A percentile compares a stretch with the other conserved stretches of the same genome.
These are phyloP conservation scores for Uropsilus gracilis DNA, from an alignment of 2,113 vertebrate genomes.

Conservation along the genomic window DNA sequence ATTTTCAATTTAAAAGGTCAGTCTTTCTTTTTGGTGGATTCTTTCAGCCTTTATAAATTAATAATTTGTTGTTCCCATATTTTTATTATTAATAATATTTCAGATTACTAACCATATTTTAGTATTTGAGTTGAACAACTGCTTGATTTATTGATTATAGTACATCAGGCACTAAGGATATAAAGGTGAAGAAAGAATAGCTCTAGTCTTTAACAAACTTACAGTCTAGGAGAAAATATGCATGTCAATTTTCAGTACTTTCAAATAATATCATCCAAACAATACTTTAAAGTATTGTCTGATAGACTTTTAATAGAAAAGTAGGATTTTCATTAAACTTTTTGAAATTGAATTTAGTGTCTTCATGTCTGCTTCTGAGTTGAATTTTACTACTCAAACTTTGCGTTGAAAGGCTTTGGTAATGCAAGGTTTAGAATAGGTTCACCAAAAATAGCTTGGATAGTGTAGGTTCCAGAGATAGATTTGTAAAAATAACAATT, in stretches of 20 bases:
- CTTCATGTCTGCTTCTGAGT: neutral
- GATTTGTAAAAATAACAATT: no score
- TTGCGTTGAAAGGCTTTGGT: neutral
- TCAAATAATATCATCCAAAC: neutral
- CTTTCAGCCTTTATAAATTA: constrained; percentile 2
- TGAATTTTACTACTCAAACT: neutral
- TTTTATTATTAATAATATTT: neutral
- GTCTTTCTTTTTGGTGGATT: neutral
- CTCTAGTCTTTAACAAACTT: neutral
- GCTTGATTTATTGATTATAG: neutral
- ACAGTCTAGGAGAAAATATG: neutral
- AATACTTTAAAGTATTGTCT: neutral
- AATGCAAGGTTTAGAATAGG: neutral
- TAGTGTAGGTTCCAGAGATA: no score
- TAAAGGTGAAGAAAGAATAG: neutral
- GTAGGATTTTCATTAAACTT: neutral
- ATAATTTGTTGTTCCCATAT: neutral
- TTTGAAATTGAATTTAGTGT: neutral
- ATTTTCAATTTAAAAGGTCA: neutral
- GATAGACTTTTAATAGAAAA: neutral
- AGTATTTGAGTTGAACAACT: neutral
- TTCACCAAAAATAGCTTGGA: neutral
- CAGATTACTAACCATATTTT: neutral
- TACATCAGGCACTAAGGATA: neutral
- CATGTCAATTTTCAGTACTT: neutral